Base-by-base conservation (phyloP, 2,113 vertebrate genomes). In the Carassius carassius region DNA sequence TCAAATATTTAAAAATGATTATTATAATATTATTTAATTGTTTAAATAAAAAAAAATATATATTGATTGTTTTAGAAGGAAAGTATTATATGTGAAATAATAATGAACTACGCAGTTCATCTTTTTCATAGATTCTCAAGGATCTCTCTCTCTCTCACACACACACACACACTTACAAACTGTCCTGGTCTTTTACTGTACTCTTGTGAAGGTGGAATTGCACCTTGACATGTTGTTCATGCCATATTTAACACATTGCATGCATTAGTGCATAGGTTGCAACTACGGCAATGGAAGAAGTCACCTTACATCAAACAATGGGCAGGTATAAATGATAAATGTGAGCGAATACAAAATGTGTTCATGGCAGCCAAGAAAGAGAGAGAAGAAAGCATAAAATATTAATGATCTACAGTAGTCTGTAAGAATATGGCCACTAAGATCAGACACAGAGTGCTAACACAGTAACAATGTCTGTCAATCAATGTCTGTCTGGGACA, bases 401-500 rank as follows among this genome's bases (percentile, higher is more conserved):
- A 54, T 81, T 81, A 70, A 81, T 51, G 25, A 81, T 70, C 6
- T 70, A 70, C 63, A 70, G 79, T 63, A 81, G 29, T 54, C 17
- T 21, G 63, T 54, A 49, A 29, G 60, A 81, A 81, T 67, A 23
- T 41, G 54, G 63, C 44, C 17, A 81, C 47, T 54, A 63, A 69
- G 65, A 81, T 81, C 79, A 81, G 44, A 81, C 25, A 54, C 4
- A 9, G 23, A 35, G 63, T 70, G 23, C 63, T 70, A 81, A 81
- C 63, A 69, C 47, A 70, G 44, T 81, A 23, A 81, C 79, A 49
- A 51, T 81, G 47, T 81, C 79, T 81, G 63, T 56, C 79, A 81
- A 70, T 70, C 79, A 81, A 35, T 69, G 47, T 70, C 60, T n/a
- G 29, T 37, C 56, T 41, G 54, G 77, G 56, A 81, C 60, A 54